These are phyloP conservation scores for Percopsis transmontana DNA, from an alignment of 2,113 vertebrate species.

Conservation along the genomic window DNA sequence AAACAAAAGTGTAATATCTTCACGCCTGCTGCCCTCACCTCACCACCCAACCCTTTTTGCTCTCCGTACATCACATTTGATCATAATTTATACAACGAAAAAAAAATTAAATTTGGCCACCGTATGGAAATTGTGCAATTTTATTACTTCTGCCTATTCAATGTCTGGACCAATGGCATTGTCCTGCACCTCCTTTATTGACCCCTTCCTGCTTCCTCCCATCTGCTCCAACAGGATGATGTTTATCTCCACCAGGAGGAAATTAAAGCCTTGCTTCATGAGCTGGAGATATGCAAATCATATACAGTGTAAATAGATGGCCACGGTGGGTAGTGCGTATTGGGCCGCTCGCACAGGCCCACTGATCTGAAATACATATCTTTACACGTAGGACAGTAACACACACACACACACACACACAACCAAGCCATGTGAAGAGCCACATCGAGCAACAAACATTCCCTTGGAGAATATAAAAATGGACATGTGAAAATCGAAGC, in stretches of 20 bases:
- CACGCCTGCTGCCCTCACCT: neutral
- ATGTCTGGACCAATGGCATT: slow-evolving; percentile 65
- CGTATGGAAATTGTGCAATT: slow-evolving; percentile 73
- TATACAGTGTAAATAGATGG: slow-evolving; percentile 73
- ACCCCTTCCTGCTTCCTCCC: slow-evolving; percentile 78
- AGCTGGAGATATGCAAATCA: slow-evolving; percentile 91
- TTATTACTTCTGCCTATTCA: slow-evolving; percentile 72
- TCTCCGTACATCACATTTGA: slow-evolving; percentile 52
- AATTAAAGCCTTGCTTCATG: slow-evolving; percentile 94
- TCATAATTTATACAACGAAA: slow-evolving; percentile 49
- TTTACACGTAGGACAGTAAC: slow-evolving; percentile 43
- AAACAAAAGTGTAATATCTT: slow-evolving; percentile 5
- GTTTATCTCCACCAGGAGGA: slow-evolving; percentile 97
- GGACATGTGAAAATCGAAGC: slow-evolving; percentile 30
- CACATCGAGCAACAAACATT: slow-evolving; percentile 25
- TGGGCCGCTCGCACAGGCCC: slow-evolving; percentile 40
- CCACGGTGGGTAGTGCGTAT: slow-evolving; percentile 26
- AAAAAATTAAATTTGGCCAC: slow-evolving; percentile 31
- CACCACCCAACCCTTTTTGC: neutral
- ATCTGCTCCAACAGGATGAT: slow-evolving; percentile 97
- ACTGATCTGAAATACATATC: slow-evolving; percentile 63
- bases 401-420: slow-evolving; percentile 20
- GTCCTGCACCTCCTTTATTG: slow-evolving; percentile 72
- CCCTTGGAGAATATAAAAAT: slow-evolving; percentile 26
- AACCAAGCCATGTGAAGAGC: slow-evolving; percentile 25